These are phyloP conservation scores for Diarsia dahlii DNA, from an alignment of 2,888 invertebrate species.

Conservation along the genomic window DNA sequence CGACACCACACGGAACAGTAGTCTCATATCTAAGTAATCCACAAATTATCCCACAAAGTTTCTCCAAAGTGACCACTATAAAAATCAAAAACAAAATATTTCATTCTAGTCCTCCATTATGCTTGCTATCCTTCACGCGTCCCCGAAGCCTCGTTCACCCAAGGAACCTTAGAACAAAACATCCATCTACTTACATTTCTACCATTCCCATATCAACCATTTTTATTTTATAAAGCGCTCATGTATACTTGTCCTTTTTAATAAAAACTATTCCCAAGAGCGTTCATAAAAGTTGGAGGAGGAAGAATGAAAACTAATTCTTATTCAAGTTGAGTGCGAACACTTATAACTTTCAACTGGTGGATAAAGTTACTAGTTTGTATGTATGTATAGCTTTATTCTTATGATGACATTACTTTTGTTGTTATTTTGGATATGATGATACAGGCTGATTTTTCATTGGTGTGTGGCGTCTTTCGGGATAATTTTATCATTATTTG, in stretches of 20 bases:
- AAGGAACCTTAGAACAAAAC: slow-evolving; percentile 38
- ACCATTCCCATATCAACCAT: slow-evolving; percentile 42
- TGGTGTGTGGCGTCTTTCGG: neutral
- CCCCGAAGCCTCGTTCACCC: slow-evolving; percentile 40
- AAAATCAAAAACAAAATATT: slow-evolving; percentile 26
- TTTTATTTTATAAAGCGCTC: slow-evolving; percentile 51
- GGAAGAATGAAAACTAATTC: slow-evolving; percentile 67
- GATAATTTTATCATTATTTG: neutral
- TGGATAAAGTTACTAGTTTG: slow-evolving; percentile 51
- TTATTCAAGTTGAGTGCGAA: slow-evolving; percentile 66
- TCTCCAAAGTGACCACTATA: neutral
- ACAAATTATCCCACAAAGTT: neutral
- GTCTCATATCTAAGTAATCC: neutral
- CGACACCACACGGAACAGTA: no score
- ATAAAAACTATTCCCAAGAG: slow-evolving; percentile 59
- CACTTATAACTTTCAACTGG: slow-evolving; percentile 71
- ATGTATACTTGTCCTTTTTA: slow-evolving; percentile 53
- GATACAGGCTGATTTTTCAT: neutral
- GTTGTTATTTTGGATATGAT: neutral
- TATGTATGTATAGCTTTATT: slow-evolving; percentile 50
- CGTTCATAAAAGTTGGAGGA: slow-evolving; percentile 57
- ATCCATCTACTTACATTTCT: slow-evolving; percentile 36
- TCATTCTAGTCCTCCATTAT: slow-evolving; percentile 30
- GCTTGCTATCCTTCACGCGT: slow-evolving; percentile 22
- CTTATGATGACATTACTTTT: slow-evolving; percentile 28